A percentile compares a stretch with the other conserved stretches of the same genome.
Evolutionary conservation across 2,113 vertebrate species (phyloP).

Genomic region (Heterochromis multidens): DNA sequence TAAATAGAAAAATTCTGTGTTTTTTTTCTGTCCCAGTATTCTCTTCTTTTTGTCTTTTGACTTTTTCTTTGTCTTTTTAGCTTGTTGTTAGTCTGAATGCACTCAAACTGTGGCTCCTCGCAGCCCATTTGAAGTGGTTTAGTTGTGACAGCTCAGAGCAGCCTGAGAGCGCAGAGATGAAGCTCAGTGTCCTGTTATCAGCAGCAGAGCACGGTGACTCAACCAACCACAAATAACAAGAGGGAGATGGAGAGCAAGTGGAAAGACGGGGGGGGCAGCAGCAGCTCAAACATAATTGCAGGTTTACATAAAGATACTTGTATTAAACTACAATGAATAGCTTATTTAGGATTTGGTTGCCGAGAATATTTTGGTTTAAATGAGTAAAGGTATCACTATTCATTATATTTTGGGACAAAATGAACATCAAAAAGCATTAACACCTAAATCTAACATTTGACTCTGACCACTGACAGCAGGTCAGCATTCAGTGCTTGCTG

Average conservation of each 20-base stretch:
- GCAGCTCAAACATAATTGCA: neutral
- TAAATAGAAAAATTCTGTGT: neutral
- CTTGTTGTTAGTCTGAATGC: neutral
- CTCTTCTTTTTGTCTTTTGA: fast-evolving
- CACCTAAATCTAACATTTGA: no score
- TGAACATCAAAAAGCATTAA: no score
- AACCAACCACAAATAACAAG: neutral
- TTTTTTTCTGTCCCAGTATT: neutral
- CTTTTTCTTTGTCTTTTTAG: neutral
- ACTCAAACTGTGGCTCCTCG: neutral
- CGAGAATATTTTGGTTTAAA: neutral
- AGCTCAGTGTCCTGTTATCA: neutral
- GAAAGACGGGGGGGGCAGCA: neutral
- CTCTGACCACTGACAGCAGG: no score
- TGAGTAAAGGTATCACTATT: neutral
- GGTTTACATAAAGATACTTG: neutral
- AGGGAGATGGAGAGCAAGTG: neutral
- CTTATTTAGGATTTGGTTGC: neutral
- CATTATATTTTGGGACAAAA: neutral
- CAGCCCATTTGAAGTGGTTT: neutral
- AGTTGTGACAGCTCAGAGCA: constrained; percentile 6
- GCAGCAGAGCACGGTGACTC: neutral
- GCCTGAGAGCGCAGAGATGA: neutral
- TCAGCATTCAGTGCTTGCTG: no score
- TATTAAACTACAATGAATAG: fast-evolving